Conservation (phyloP, 2,888 invertebrate genomes). For the Caenorhabditis sp. region DNA sequence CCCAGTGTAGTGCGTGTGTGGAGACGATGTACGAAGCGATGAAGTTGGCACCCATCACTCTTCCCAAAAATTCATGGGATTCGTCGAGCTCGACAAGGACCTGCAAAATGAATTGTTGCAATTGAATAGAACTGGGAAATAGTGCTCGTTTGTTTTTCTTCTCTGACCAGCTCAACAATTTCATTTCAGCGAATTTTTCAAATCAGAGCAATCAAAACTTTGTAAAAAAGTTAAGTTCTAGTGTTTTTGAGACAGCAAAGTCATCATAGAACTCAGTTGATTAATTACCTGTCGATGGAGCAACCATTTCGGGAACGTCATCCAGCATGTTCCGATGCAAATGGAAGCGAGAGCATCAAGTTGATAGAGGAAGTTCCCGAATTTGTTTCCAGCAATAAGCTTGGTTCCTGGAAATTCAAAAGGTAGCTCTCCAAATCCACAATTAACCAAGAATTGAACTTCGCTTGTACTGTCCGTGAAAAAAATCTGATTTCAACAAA, state of each 20-base stretch:
- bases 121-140: too few relatives aligned
- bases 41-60: conserved; percentile 82
- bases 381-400: conserved; percentile 60
- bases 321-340: conserved; percentile 81
- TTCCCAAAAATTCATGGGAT: conserved; percentile 78
- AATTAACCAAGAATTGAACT: too few relatives aligned
- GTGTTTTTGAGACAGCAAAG: too few relatives aligned
- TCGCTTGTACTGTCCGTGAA: too few relatives aligned
- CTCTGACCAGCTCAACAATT: not conserved
- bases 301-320: conserved; percentile 81
- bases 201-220: too few relatives aligned
- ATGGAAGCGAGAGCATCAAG: conserved; percentile 82
- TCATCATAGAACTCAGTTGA: too few relatives aligned
- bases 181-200: too few relatives aligned
- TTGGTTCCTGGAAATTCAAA: conserved; percentile 40
- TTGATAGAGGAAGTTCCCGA: conserved; percentile 81
- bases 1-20: conserved; percentile 80
- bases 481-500: too few relatives aligned
- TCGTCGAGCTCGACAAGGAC: conserved; percentile 79
- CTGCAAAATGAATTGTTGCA: conserved; percentile 65
- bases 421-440: too few relatives aligned
- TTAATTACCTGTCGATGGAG: conserved; percentile 76
- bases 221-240: too few relatives aligned
- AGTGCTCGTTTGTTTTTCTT: not conserved
- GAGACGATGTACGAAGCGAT: conserved; percentile 72